Evolutionary conservation across 92 coral and sea anemone species (phyloP).

Genomic region (Paramuricea clavata): DNA sequence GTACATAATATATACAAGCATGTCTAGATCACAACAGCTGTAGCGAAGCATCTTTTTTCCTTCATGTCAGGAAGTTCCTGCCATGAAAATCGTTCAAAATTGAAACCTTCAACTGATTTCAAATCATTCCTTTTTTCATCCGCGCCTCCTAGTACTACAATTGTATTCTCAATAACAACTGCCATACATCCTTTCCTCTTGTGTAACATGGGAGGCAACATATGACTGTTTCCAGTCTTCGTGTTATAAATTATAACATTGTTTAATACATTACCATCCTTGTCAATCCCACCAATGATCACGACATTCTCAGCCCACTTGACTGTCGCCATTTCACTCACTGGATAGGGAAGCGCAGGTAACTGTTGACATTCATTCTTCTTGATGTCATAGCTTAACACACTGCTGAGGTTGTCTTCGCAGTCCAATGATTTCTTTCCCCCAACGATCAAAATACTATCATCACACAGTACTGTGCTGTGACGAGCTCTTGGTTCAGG

Average conservation of each 20-base stretch:
- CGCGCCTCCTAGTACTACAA: conserved; percentile 88
- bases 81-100: conserved; percentile 4
- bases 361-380: conserved; percentile 20
- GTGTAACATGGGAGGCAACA: conserved; percentile 80
- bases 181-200: conserved; percentile 89
- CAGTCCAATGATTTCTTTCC: background rate
- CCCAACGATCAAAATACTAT: conserved; percentile 27
- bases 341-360: conserved; percentile 23
- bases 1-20: background rate
- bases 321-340: conserved; percentile 21
- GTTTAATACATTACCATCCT: conserved; percentile 6
- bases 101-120: conserved; percentile 80
- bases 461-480: background rate
- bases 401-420: conserved; percentile 13
- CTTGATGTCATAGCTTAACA: conserved; percentile 11
- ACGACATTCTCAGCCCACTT: background rate
- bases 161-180: conserved; percentile 64
- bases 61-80: conserved; percentile 4
- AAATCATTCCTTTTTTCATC: conserved; percentile 75
- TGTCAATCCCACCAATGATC: conserved; percentile 12
- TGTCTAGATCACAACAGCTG: background rate
- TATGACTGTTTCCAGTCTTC: conserved; percentile 82
- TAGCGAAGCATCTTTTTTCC: background rate
- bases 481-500: conserved; percentile 2
- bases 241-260: conserved; percentile 56